phyloP scores from a whole-genome alignment of 2,888 invertebrate genomes.

The Phalangium opilio region DNA sequence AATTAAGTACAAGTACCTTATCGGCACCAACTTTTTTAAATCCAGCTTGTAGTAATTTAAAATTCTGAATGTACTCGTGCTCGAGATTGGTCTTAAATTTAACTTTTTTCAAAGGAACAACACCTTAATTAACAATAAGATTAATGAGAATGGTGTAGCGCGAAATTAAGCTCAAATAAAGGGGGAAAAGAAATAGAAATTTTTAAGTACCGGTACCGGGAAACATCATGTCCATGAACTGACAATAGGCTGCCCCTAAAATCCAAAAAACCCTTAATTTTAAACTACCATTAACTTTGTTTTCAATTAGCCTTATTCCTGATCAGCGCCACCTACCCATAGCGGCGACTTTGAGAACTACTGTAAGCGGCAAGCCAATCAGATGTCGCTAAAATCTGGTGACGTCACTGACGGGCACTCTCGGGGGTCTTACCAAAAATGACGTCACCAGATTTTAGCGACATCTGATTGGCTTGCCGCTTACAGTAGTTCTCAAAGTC shows the following conservation, averaged over 20 bases:
- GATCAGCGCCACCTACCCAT: too few relatives aligned
- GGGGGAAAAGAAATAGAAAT: neutral
- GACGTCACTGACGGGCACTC: too few relatives aligned
- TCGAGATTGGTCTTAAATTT: conserved; percentile 97
- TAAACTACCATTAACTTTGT: too few relatives aligned
- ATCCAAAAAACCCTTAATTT: too few relatives aligned
- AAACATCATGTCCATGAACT: conserved; percentile 99
- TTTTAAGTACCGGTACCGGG: conserved; percentile 38
- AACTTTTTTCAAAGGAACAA: conserved; percentile 60
- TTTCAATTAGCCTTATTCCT: too few relatives aligned
- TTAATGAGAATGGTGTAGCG: neutral
- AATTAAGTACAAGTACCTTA: conserved; percentile 55
- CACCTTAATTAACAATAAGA: conserved; percentile 27
- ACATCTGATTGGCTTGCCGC: too few relatives aligned
- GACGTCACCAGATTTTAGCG: too few relatives aligned
- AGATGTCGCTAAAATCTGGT: too few relatives aligned
- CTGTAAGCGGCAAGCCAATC: too few relatives aligned
- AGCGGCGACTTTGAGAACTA: too few relatives aligned
- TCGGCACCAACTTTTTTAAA: conserved; percentile 97
- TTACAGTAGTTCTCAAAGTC: too few relatives aligned
- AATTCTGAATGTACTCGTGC: conserved; percentile 98
- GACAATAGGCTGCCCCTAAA: conserved; percentile 79
- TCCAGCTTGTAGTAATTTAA: conserved; percentile 88
- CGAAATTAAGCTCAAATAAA: neutral
- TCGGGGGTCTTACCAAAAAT: too few relatives aligned